Conservation (phyloP, 2,888 invertebrate genomes). For the Cantharis rustica region DNA sequence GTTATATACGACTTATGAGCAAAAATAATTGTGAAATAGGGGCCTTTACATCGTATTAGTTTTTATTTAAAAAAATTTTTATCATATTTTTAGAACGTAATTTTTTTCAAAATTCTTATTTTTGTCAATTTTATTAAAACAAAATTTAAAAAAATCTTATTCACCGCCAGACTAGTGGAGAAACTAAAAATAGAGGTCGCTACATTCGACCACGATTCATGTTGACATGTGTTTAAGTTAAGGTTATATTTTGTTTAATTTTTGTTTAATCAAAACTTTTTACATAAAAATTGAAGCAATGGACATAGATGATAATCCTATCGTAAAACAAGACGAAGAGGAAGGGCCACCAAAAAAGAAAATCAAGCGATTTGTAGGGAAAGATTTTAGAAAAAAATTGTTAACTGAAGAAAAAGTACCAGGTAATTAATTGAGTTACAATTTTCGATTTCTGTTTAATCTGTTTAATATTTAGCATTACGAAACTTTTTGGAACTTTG, state of each 20-base stretch:
- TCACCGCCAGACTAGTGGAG: no score
- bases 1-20: no score
- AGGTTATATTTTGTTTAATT: neutral
- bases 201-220: neutral
- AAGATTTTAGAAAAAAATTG: slow-evolving; percentile 65
- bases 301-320: neutral
- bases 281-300: neutral
- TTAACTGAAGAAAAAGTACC: slow-evolving; percentile 60
- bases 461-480: slow-evolving; percentile 56
- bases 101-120: no score
- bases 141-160: no score
- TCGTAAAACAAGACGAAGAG: neutral
- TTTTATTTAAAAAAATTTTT: no score
- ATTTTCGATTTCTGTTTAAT: slow-evolving; percentile 31
- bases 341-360: slow-evolving; percentile 38
- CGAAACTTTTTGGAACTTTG: slow-evolving; percentile 67
- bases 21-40: no score
- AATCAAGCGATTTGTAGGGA: slow-evolving; percentile 59
- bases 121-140: no score
- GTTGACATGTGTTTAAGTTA: neutral
- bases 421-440: slow-evolving; percentile 56
- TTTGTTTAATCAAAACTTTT: neutral
- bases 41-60: no score
- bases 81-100: no score
- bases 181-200: no score